Conservation (phyloP, 1,140 invertebrate genomes). For the Homalodisca vitripennis region DNA sequence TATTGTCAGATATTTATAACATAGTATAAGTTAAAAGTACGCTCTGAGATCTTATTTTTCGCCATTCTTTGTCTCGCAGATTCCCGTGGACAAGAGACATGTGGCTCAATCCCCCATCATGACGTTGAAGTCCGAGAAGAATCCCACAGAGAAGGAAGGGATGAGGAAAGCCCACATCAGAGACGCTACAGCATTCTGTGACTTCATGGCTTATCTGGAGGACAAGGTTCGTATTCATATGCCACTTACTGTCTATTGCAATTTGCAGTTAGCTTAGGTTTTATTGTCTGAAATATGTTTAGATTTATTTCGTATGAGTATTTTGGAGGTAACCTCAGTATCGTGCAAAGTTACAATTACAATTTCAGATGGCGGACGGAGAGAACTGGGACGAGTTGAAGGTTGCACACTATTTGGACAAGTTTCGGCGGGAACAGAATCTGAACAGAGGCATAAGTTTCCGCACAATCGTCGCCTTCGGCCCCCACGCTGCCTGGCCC, state of each 20-base stretch:
- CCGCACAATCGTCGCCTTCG: conserved; percentile 86
- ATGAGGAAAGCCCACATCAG: conserved; percentile 84
- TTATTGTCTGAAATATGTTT: too few relatives aligned
- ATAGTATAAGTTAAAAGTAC: too few relatives aligned
- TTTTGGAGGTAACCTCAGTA: too few relatives aligned
- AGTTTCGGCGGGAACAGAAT: conserved; percentile 66
- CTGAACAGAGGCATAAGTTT: conserved; percentile 74
- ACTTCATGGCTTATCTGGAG: conserved; percentile 87
- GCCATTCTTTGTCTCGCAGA: too few relatives aligned
- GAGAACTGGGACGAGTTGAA: conserved; percentile 65
- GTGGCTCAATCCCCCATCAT: conserved; percentile 61
- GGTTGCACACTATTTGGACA: conserved; percentile 58
- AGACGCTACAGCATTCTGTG: conserved; percentile 88
- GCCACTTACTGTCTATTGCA: too few relatives aligned
- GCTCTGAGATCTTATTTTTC: too few relatives aligned
- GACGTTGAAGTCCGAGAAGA: conserved; percentile 82
- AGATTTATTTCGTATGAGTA: too few relatives aligned
- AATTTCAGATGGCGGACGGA: conserved; percentile 33
- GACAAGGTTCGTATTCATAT: conserved; percentile 52
- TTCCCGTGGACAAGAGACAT: conserved; percentile 39
- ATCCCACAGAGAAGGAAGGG: conserved; percentile 76
- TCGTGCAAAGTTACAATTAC: too few relatives aligned
- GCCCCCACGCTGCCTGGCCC: conserved; percentile 84
- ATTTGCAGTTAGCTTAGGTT: too few relatives aligned
- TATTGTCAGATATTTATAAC: too few relatives aligned